These are phyloP conservation scores for Odobenus rosmarus DNA, from an alignment of 2,113 vertebrate genomes.

Conservation along the genomic window DNA sequence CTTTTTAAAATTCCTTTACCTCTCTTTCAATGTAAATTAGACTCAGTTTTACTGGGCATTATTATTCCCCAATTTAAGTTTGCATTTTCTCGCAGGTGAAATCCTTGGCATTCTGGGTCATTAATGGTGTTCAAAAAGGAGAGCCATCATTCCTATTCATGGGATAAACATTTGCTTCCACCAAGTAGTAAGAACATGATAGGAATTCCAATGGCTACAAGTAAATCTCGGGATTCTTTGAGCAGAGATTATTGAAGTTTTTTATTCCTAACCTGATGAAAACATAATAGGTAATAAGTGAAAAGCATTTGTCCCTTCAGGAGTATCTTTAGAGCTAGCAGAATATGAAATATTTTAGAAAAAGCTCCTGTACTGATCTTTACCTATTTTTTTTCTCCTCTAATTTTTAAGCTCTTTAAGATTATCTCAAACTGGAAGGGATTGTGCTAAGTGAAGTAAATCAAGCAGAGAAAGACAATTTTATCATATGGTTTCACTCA, in stretches of 20 bases:
- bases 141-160: background rate
- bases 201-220: background rate
- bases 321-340: background rate
- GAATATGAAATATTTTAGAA: background rate
- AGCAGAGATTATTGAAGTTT: background rate
- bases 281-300: background rate
- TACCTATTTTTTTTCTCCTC: background rate
- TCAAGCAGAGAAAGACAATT: too few relatives aligned
- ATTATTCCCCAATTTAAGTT: background rate
- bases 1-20: slow-evolving; percentile 35
- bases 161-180: slow-evolving; percentile 23
- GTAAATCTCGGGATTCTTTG: background rate
- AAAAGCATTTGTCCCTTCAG: background rate
- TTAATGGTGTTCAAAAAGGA: slow-evolving; percentile 33
- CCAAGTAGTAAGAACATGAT: background rate
- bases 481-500: too few relatives aligned
- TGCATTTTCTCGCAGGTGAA: slow-evolving; percentile 25
- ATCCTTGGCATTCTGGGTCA: slow-evolving; percentile 48
- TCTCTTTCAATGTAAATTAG: slow-evolving; percentile 10
- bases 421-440: background rate
- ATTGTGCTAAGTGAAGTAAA: too few relatives aligned
- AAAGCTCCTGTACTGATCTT: background rate
- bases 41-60: slow-evolving; percentile 17
- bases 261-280: background rate
- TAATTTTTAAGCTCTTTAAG: background rate